Evolutionary conservation across 2,797 vertebrate species (phyloP), one percentile per base, ranked within the genome.

Genomic region (Notolabrus celidotus): DNA sequence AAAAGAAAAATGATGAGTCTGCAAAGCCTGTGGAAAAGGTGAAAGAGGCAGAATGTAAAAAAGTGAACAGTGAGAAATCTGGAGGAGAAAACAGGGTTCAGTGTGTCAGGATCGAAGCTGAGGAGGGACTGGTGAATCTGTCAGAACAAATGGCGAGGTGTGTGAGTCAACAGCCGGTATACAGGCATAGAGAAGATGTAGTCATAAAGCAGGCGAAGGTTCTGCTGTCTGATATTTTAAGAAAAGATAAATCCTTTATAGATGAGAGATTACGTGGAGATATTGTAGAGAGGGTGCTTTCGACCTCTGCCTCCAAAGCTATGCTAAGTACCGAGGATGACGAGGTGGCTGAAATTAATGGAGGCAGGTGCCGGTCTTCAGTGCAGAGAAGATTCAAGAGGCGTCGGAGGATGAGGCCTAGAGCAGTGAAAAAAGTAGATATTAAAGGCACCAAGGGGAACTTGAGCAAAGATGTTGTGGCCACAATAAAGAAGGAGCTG

Each of bases 141-240:
- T 17, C 69, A 14, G 63, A 65, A 43, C 65, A 69, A 62, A 73
- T 43, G 6, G 31, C 22, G 3, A 46, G 9, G 9, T 53, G 60
- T 65, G 52, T 63, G 16, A 71, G 29, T 31, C 57, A 77, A 50
- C 69, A 39, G 19, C 27, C 52, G 7, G 71, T 9, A 10, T 67
- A 52, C 22, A 43, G 39, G 42, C 69, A 56, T 10, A 81, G 80
- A 29, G 86, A 83, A 5, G 84, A 88, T n/a, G 33, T 95, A 7
- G 81, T 93, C 23, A 76, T 94, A 47, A 95, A 94, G 76, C 90
- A 91, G 38, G 91, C 89, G 0, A 93, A 80, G 61, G 89, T 95
- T 42, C 56, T 93, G 9, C 73, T 95, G 11, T 92, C 84, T 12
- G 94, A 95, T 83, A 80, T 94, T 80, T 85, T 93, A 39, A 91